Conservation (phyloP, 92 coral and sea anemone species). For the Porites cylindrica region DNA sequence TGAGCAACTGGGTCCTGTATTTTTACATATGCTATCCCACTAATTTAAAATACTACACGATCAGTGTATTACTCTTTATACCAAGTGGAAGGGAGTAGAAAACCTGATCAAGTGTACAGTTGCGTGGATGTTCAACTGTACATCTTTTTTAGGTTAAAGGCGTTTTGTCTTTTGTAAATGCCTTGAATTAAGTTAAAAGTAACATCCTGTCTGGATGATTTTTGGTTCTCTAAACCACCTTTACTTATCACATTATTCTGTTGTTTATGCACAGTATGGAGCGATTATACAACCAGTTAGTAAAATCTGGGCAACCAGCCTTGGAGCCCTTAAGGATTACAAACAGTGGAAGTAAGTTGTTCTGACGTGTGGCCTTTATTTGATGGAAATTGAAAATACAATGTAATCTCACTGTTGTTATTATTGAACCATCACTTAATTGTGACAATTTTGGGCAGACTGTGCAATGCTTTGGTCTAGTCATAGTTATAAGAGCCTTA, state of each 20-base stretch:
- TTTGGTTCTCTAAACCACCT: too few relatives aligned
- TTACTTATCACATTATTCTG: not conserved
- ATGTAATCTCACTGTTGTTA: too few relatives aligned
- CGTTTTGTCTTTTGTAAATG: too few relatives aligned
- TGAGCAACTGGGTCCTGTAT: too few relatives aligned
- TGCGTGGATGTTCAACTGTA: not conserved
- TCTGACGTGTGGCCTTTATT: not conserved
- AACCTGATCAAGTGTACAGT: not conserved
- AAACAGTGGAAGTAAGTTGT: constrained; percentile 82
- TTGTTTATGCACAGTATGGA: constrained; percentile 74
- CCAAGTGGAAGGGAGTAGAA: not conserved
- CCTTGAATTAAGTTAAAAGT: too few relatives aligned
- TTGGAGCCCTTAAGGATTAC: constrained; percentile 87
- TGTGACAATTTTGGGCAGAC: too few relatives aligned
- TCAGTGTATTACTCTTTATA: not conserved
- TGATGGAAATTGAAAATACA: not conserved
- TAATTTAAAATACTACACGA: not conserved
- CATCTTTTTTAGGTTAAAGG: not conserved
- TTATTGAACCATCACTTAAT: too few relatives aligned
- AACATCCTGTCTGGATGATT: too few relatives aligned
- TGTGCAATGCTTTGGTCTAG: too few relatives aligned
- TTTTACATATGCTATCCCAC: too few relatives aligned
- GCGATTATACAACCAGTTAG: constrained; percentile 89
- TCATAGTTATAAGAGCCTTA: too few relatives aligned
- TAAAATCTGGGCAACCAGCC: constrained; percentile 96